Base-by-base conservation (phyloP, 2,113 vertebrate genomes). In the Equus przewalskii region DNA sequence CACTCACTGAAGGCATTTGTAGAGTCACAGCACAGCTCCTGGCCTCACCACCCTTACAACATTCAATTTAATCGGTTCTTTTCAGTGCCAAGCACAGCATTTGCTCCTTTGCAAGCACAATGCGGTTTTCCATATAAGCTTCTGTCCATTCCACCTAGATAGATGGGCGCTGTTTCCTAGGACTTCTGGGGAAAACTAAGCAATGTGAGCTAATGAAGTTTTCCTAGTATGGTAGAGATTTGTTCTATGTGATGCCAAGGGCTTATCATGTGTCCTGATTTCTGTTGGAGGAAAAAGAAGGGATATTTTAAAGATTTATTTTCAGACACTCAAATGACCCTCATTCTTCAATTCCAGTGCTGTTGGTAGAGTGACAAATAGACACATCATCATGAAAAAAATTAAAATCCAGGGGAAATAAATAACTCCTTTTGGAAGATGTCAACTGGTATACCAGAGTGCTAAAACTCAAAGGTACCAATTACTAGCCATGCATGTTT, bases 301-400 rank as follows among this genome's bases (percentile, higher is more conserved):
- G 8, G 67, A 21, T 91, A 96, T 67, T 88, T 97, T 87, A 96
- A 96, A 86, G 30, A 72, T 97, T 94, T 97, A 91, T 49, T 94
- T 97, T 96, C 95, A 96, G 22, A 24, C 75, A 91, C 75, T 70
- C 65, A 96, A 96, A 90, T 92, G 84, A 95, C 36, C 54, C n/a
- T 70, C 41, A 91, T 88, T 44, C n/a, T 64, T 93, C 56, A 88
- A 85, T 92, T 89, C 75, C 28, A 81, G 15, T 85, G 30, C 26
- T 6, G 2, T 88, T 95, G 87, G 6, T 87, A 11, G 33, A 64
- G 6, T 56, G 26, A 91, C 16, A 92, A 91, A 92, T 21, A 90
- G 30, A 41, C 85, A 64, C 89, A 90, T 26, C 28, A 67, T 18
- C 67, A 72, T 89, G 94, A 73, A 75, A 94, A 58, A 96, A 93